Percentiles rank a stretch among this genome's conserved stretches.
Conservation (phyloP, 2,888 invertebrate genomes). For the Scaeva pyrastri region DNA sequence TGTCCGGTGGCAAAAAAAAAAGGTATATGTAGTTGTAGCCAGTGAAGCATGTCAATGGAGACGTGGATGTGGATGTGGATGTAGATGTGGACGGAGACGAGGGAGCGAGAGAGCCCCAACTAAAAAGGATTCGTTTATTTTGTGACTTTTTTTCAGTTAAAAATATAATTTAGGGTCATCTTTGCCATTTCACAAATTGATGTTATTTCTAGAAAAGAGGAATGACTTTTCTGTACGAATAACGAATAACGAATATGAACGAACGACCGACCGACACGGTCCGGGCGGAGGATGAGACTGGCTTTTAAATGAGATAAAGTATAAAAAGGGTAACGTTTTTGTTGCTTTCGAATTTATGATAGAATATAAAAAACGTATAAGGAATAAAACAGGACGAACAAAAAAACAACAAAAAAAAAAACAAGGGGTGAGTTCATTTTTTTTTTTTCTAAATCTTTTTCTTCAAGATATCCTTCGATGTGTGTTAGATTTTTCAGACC, state of each 20-base stretch:
- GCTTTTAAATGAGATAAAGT: conserved; percentile 49
- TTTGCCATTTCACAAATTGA: conserved; percentile 74
- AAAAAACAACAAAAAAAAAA: conserved; percentile 28
- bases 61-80: too few species aligned
- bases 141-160: conserved; percentile 43
- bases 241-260: background rate
- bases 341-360: conserved; percentile 50
- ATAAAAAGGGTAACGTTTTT: conserved; percentile 58
- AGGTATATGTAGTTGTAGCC: conserved; percentile 60
- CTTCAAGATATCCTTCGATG: conserved; percentile 10
- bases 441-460: background rate
- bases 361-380: conserved; percentile 40
- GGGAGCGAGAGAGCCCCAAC: conserved; percentile 38
- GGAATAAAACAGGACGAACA: conserved; percentile 1
- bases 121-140: conserved; percentile 56
- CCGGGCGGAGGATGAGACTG: conserved; percentile 27
- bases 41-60: conserved; percentile 64
- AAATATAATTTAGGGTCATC: conserved; percentile 75
- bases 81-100: too few species aligned
- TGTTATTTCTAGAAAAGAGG: conserved; percentile 63
- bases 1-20: conserved; percentile 59
- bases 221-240: conserved; percentile 20
- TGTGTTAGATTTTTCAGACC: conserved; percentile 49
- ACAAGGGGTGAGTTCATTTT: conserved; percentile 20
- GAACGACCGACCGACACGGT: too few species aligned